Base-by-base conservation (phyloP, 1,140 invertebrate genomes). In the Meteorus sp. region DNA sequence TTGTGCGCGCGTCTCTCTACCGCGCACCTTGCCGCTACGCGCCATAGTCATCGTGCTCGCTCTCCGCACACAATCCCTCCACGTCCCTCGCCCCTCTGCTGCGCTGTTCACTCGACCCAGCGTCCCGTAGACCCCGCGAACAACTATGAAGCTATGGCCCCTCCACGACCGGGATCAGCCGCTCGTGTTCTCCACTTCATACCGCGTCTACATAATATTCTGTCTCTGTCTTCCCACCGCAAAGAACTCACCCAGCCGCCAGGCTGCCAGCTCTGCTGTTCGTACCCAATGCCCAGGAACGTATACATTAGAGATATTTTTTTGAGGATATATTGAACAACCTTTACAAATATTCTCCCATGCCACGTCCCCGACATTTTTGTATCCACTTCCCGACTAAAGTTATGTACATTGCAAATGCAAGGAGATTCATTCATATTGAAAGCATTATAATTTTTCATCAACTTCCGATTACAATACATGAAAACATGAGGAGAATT, bases 251-350 rank as follows among this genome's bases (percentile, higher is more conserved):
- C 68, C 65, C 65, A 65, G 65, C 69, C 60, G 64, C 63, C 56
- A 63, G 68, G 63, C 62, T 60, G 61, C 64, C 62, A 66, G 67
- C 70, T 74, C 65, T n/a, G n/a, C n/a, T n/a, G 69, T 66, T 67
- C 65, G 68, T 69, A 60, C 64, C 60, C 62, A 37, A 59, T 55
- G 15, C 22, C 31, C 73, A 75, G 67, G 66, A 56, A 62, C 69
- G 74, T 75, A 72, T 50, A 39, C 45, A 52, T 25, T 47, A 22
- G 23, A 3, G 1, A 25, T 5, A 23, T 22, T 31, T 4, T 9
- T 25, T 35, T 20, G 8, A 17, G 8, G 15, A 35, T 41, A 44
- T 44, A 20, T 20, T 15, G 1, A 27, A 27, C 13, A 27, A 5
- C 22, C 33, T 19, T 3, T 19, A 2, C n/a, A 43, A 56, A 20